Evolutionary conservation across 92 coral and sea anemone species (phyloP).

Genomic region (Phenganax subtilis): DNA sequence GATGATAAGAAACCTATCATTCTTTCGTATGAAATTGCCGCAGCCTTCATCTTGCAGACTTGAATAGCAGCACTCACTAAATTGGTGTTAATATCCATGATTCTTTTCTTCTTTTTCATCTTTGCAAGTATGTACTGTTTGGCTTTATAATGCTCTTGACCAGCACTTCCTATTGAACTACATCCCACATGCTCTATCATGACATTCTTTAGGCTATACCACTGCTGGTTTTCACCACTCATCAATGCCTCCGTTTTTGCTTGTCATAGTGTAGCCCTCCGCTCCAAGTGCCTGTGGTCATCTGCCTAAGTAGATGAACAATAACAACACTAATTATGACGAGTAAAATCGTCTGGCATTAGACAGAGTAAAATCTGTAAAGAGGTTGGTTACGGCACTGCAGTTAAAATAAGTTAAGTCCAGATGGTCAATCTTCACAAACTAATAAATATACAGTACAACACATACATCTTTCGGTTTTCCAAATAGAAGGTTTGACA

Average conservation of each 20-base stretch:
- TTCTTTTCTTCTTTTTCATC: not conserved
- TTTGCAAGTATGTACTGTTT: not conserved
- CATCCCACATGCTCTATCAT: slow-evolving; percentile 7
- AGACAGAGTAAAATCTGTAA: too few relatives aligned
- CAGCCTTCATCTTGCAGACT: slow-evolving; percentile 14
- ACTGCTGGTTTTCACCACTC: slow-evolving; percentile 5
- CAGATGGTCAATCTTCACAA: too few relatives aligned
- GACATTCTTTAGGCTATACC: not conserved
- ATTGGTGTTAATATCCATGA: slow-evolving; percentile 1
- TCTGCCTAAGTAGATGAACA: not conserved
- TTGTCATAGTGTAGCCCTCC: slow-evolving; percentile 1
- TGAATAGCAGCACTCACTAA: not conserved
- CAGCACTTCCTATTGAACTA: not conserved
- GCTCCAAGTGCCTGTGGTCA: not conserved
- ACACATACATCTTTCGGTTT: too few relatives aligned
- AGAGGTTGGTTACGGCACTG: too few relatives aligned
- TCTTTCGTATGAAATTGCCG: not conserved
- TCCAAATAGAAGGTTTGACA: not conserved
- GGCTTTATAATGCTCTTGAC: slow-evolving; percentile 1
- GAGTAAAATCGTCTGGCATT: not conserved
- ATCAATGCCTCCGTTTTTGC: slow-evolving; percentile 16
- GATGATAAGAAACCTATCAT: slow-evolving; percentile 12
- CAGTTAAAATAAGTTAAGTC: too few relatives aligned
- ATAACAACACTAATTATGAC: not conserved
- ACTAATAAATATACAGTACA: too few relatives aligned